Evolutionary conservation across 1,140 invertebrate genomes (phyloP).

Genomic region (Lasaia peninsularis): DNA sequence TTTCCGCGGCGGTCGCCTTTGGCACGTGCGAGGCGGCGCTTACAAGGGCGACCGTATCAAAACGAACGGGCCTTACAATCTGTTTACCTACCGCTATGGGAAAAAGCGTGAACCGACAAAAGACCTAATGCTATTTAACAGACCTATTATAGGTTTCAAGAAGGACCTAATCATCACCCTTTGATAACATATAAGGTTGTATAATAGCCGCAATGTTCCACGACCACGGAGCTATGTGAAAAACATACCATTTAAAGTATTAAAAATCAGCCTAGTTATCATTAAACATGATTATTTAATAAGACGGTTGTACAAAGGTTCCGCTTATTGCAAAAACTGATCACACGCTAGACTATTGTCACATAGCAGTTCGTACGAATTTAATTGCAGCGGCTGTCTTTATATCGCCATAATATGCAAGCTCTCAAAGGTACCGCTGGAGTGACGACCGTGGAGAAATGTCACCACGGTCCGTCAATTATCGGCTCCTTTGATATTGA

Average conservation of each 20-base stretch:
- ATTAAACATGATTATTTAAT: slow-evolving; percentile 2
- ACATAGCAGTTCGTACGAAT: slow-evolving; percentile 64
- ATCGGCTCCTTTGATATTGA: slow-evolving; percentile 30
- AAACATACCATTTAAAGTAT: slow-evolving; percentile 7
- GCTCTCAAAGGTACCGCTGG: neutral
- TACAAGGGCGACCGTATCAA: too few species aligned
- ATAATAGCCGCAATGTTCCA: neutral
- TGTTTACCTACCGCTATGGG: too few species aligned
- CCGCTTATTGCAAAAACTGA: slow-evolving; percentile 29
- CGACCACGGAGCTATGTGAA: neutral
- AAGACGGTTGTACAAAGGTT: neutral
- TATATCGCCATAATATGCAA: slow-evolving; percentile 33
- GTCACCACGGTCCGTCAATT: slow-evolving; percentile 68
- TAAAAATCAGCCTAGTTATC: slow-evolving; percentile 8
- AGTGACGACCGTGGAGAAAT: slow-evolving; percentile 48
- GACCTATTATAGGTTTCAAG: too few species aligned
- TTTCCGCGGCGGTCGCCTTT: too few species aligned
- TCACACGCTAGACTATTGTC: slow-evolving; percentile 40
- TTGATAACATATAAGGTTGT: too few species aligned
- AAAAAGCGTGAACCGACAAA: too few species aligned
- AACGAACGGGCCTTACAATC: too few species aligned
- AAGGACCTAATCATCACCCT: too few species aligned
- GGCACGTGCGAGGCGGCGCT: too few species aligned
- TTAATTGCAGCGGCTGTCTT: slow-evolving; percentile 61
- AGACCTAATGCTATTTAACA: too few species aligned